Evolutionary conservation across 2,113 vertebrate genomes (phyloP), one percentile per base, ranked within the genome.

Genomic region (Urocitellus parryii): DNA sequence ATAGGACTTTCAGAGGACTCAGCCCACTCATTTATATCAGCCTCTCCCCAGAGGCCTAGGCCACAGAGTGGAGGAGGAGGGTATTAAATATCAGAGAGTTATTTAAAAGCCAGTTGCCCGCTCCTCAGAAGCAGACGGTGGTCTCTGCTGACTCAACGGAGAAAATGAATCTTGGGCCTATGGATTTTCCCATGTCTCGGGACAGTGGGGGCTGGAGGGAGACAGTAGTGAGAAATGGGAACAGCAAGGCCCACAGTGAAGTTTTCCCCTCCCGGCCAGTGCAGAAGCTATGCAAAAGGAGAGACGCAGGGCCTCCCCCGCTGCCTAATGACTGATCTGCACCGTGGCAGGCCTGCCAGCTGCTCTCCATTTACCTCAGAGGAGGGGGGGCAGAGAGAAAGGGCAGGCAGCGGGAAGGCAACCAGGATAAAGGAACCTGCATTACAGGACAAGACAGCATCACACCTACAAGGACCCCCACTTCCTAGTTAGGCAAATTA

Each of bases 81-180:
- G 87, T 91, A 97, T 97, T 96, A 97, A 93, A 95, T 96, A 95
- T 88, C 93, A 42, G 84, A 95, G 91, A 97, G 97, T 97, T 96
- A 97, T 97, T 97, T 96, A 97, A 97, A 95, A 97, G 87, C 91
- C 79, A 45, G 22, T 89, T 86, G 37, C 77, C 65, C 0, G 32
- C 74, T 85, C 91, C 92, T 90, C 94, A 81, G 42, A 93, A 91
- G 65, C 83, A 79, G 81, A 85, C 42, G 4, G 8, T 70, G 88
- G 97, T 90, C 96, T 95, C 90, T 97, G 94, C 96, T 97, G 97
- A 97, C 91, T 98, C 96, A 96, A 96, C 29, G 6, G 72, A 97
- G 97, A 97, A 96, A 97, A 97, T 96, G 95, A 94, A 96, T 93
- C 97, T 96, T 58, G 65, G 79, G 83, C 80, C 93, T 96, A 95